These are phyloP conservation scores for Helarctos malayanus DNA, from an alignment of 2,797 vertebrate species.

Conservation along the genomic window DNA sequence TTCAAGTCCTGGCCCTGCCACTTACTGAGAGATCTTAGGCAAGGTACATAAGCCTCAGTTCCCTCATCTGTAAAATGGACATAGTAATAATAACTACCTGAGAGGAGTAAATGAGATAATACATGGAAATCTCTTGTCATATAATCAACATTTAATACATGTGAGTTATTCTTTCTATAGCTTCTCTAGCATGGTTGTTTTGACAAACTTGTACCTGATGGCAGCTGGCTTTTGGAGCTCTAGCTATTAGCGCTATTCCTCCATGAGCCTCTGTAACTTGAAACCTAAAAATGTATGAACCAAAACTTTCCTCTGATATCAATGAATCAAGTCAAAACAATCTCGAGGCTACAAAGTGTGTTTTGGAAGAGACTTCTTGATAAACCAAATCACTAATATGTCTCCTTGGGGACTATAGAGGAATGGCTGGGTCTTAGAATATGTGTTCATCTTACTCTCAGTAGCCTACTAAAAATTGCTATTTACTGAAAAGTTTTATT, in stretches of 20 bases:
- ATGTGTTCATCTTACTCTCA: neutral
- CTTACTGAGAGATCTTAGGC: neutral
- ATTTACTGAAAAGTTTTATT: constrained; percentile 35
- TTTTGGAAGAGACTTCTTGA: neutral
- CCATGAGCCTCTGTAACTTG: neutral
- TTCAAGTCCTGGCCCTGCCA: neutral
- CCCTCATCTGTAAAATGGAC: neutral
- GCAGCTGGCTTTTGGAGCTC: neutral
- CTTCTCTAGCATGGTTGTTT: neutral
- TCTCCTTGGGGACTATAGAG: neutral
- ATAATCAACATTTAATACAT: neutral
- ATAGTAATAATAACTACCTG: neutral
- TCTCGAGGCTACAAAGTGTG: neutral
- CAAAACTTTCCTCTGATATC: neutral
- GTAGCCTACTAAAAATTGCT: neutral
- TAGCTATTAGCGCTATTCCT: neutral
- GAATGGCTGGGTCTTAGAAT: neutral
- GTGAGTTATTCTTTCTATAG: neutral
- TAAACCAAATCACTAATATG: neutral
- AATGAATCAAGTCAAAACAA: neutral
- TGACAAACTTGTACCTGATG: neutral
- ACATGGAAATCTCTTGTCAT: neutral
- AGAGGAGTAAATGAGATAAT: neutral
- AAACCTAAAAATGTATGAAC: neutral
- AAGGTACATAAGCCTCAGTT: neutral